Evolutionary conservation across 35 echinoderm and acorn worm species (phyloP), one percentile per base, ranked within the genome.

Genomic region (Heliocidaris erythrogramma): DNA sequence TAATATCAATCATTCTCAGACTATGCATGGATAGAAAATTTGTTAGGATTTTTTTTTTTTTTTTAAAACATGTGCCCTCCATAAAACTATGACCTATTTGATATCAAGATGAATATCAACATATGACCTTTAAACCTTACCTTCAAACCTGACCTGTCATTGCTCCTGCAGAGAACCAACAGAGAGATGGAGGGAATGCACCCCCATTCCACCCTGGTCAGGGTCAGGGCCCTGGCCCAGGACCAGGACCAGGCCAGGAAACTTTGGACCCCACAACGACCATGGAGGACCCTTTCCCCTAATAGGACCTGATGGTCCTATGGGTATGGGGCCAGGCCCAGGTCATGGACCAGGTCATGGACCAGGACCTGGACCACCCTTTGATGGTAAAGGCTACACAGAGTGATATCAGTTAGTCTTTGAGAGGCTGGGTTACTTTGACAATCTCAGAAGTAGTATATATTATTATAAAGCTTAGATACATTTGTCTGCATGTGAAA

Each of bases 261-360:
- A 92, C 91, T 92, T 92, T 59, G 91, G 94, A 17, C 90, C 94
- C 27, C 65, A 78, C 27, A 78, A 78, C 65, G 65, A 78, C 65
- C 65, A 78, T 12, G 52, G 88, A 53, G 94, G 88, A 32, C 88
- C 88, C 35, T 59, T 49, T 31, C 69, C 65, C 31, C 29, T 84
- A 5, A 31, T 87, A 48, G 48, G 92, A 12, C 90, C 89, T 14
- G 88, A 30, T 32, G 30, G 90, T 5, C 59, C 90, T 14, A 30
- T 65, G 49, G 48, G 53, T 78, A 92, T 24, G 59, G 27, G 50
- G 14, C 88, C 61, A 48, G 88, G 30, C 49, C 88, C 21, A 49
- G 52, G 61, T 9, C 47, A 29, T 16, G n/a, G n/a, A n/a, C n/a
- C n/a, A n/a, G n/a, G n/a, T n/a, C n/a, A n/a, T n/a, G 87, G 86